Percentiles rank a stretch among this genome's conserved stretches.
Conservation (phyloP, 2,888 invertebrate species). For the Biston stratarius region DNA sequence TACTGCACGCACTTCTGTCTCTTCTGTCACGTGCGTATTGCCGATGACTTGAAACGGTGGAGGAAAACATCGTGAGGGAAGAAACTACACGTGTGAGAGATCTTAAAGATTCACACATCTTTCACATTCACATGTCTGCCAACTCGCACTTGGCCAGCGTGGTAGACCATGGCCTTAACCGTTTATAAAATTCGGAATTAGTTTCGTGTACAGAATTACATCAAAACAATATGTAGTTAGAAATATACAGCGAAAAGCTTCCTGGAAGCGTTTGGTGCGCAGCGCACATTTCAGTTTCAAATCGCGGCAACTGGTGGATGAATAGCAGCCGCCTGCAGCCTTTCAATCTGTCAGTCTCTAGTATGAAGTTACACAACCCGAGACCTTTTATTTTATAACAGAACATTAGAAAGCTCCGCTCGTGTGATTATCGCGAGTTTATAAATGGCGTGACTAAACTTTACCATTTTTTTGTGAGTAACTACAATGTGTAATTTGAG, state of each 20-base stretch:
- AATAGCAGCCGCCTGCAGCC: neutral
- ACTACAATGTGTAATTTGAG: constrained; percentile 19
- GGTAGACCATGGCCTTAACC: too few species aligned
- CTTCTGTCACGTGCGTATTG: too few species aligned
- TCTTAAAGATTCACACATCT: too few species aligned
- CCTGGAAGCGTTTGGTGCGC: neutral
- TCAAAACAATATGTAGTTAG: too few species aligned
- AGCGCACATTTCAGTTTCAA: neutral
- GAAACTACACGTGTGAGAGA: too few species aligned
- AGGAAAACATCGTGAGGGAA: too few species aligned
- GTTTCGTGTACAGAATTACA: too few species aligned
- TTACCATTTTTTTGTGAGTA: constrained; percentile 38
- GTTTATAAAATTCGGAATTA: too few species aligned
- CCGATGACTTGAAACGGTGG: too few species aligned
- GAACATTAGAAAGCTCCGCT: constrained; percentile 32
- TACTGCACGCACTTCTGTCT: too few species aligned
- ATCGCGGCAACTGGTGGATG: neutral
- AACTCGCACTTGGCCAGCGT: too few species aligned
- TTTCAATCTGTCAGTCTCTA: constrained; percentile 20
- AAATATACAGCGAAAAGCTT: neutral
- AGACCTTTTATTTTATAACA: constrained; percentile 29
- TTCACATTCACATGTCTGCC: too few species aligned
- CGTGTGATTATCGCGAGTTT: constrained; percentile 15
- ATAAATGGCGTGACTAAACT: constrained; percentile 36
- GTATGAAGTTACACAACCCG: constrained; percentile 24